Evolutionary conservation across 1,140 invertebrate species (phyloP), one percentile per base, ranked within the genome.

Genomic region (Sarcophaga peregrina): DNA sequence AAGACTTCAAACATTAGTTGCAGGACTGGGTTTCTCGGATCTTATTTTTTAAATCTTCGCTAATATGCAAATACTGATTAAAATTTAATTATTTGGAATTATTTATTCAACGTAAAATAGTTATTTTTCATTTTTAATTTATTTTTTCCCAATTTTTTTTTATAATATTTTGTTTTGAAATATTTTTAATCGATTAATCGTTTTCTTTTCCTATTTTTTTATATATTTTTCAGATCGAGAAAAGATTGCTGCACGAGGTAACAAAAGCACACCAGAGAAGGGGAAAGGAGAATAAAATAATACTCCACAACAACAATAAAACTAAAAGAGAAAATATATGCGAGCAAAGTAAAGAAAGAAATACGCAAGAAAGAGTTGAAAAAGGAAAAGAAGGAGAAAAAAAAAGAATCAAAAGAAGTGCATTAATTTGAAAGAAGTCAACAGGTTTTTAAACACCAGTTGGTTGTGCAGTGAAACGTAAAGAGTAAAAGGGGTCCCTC

Each of bases 361-460:
- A 75, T 47, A 47, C 47, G 37, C 37, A 48, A 78, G 15, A 78
- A 50, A 52, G n/a, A 78, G 25, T 76, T 9, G 11, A 11, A 46
- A 75, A 9, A 58, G 15, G 54, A 58, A 58, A 13, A 58, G 9
- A 58, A 15, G 50, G 10, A n/a, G 8, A 46, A 75, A 76, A n/a
- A 10, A 78, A 10, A 78, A 20, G 48, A 78, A 52, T 11, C 50
- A 50, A 48, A 78, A 78, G 47, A 78, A 78, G 48, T n/a, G 17
- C 47, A 78, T 46, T 76, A 9, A 47, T n/a, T n/a, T 11, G 17
- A 9, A 52, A 78, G 15, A 78, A 78, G 75, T 76, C 75, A 78
- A 78, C 75, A 78, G 50, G 75, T 78, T 68, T 74, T 78, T n/a
- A 37, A 37, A 78, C 47, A 52, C 75, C 75, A 78, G 75, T 78